Base-by-base conservation (phyloP, 2,888 invertebrate species). In the Cephus runcator region DNA sequence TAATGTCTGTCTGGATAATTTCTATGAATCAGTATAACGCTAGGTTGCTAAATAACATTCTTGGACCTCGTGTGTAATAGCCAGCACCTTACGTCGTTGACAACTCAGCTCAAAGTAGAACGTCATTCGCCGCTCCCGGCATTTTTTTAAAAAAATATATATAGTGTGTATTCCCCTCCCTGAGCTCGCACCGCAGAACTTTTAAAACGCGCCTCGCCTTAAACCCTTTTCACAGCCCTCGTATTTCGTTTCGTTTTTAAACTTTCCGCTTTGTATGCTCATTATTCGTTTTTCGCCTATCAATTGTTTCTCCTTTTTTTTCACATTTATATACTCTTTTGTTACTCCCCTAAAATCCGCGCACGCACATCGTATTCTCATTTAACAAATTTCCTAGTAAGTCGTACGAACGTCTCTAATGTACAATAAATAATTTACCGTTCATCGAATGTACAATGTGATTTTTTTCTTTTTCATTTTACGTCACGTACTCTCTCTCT, bases 401-500 rank as follows among this genome's bases (percentile, higher is more conserved):
- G 85, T 84, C 85, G 85, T 77, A 84, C 84, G 84, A 85, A 81
- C 36, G 79, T 79, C 79, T 82, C 79, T 84, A 90, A 88, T 90
- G 84, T 90, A 90, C 88, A 90, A 90, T 91, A 90, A 90, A 90
- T 91, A 91, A 90, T 90, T 90, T 88, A 88, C 86, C 87, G 82
- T 83, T 82, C 81, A 85, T 83, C 83, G 85, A 88, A 90, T 90
- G 83, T 90, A 90, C 90, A 90, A 89, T 89, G 40, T 56, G 1
- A 4, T 56, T 56, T 56, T 56, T 23, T 23, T 23, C 23, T 56
- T 56, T 56, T 23, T 56, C 2, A 56, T 88, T 87, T 85, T 77
- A 35, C 35, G 69, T 71, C n/a, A 75, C 69, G 79, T 76, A 73
- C 40, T 56, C 40, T 56, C 40, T 15, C 23, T 40, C 40, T 56